phyloP scores from a whole-genome alignment of 2,888 invertebrate species.

The Thalpophila matura region DNA sequence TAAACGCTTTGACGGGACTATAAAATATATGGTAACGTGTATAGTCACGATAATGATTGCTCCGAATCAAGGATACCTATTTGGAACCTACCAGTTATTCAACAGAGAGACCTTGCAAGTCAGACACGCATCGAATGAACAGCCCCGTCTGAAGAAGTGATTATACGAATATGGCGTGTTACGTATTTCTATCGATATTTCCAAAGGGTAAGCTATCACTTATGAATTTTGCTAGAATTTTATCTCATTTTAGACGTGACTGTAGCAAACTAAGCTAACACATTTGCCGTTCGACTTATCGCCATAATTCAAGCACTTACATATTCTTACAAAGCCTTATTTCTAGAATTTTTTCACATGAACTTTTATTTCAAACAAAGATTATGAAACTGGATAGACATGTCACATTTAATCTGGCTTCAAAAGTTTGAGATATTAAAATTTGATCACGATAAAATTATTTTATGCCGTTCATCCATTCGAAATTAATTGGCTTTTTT shows the following conservation, averaged over 20 bases:
- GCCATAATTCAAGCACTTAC: background rate
- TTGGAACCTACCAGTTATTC: too few species aligned
- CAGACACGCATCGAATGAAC: too few species aligned
- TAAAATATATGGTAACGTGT: too few species aligned
- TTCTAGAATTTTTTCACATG: background rate
- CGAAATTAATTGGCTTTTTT: slow-evolving; percentile 4
- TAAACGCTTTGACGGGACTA: too few species aligned
- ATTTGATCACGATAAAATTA: slow-evolving; percentile 6
- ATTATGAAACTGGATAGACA: background rate
- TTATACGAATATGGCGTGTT: too few species aligned
- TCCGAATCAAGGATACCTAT: too few species aligned
- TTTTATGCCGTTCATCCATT: background rate
- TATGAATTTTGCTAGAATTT: too few species aligned
- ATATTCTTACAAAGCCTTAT: background rate
- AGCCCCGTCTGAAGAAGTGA: too few species aligned
- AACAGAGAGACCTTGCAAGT: too few species aligned
- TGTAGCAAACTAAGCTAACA: slow-evolving; percentile 17
- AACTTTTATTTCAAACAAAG: background rate
- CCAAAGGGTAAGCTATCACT: too few species aligned
- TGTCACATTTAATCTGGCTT: background rate
- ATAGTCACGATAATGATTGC: too few species aligned
- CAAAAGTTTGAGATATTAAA: slow-evolving; percentile 4
- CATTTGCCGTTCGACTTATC: slow-evolving; percentile 16
- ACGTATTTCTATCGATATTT: too few species aligned
- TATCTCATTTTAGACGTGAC: background rate